Evolutionary conservation across 2,797 vertebrate species (phyloP), one percentile per base, ranked within the genome.

Genomic region (Lithobates sylvaticus): DNA sequence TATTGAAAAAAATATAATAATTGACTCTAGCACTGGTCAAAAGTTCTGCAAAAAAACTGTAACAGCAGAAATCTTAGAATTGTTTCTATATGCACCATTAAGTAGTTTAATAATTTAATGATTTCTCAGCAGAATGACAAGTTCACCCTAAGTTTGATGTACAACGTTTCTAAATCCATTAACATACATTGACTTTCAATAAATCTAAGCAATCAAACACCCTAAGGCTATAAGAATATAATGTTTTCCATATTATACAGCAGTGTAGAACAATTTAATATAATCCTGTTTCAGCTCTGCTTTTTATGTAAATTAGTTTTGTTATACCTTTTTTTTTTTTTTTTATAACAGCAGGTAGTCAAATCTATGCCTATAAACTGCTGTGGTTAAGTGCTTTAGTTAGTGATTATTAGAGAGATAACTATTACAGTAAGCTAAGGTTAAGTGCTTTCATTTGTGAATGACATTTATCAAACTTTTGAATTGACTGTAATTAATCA

Each of bases 41-140:
- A 86, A 85, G 72, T 10, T 86, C 58, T 44, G 23, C 69, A 58
- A 26, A 82, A 82, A 67, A 21, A 78, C 50, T 26, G 80, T 42
- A 73, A 61, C 68, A 58, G 85, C 68, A 83, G 84, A 89, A 86
- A 71, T 83, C 21, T 6, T 2, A 88, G 34, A 65, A 87, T 84
- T 88, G 87, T 81, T 77, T 81, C n/a, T 90, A 73, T 36, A 42
- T 88, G 69, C 80, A 65, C 88, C 86, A 84, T 90, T 91, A 91
- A 69, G 32, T 88, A 85, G 84, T 86, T 78, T 90, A 88, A 88
- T 86, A 90, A 90, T 88, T 86, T 87, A 91, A 88, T 87, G 54
- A 89, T 84, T 92, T 80, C 70, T 89, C 71, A 88, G 26, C 65
- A 89, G 87, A 90, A 85, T 88, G 77, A 83, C 82, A 89, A 29